Percentiles rank a stretch among this genome's conserved stretches.
Evolutionary conservation across 1,140 invertebrate genomes (phyloP).

Genomic region (Gyrodactylus salaris): DNA sequence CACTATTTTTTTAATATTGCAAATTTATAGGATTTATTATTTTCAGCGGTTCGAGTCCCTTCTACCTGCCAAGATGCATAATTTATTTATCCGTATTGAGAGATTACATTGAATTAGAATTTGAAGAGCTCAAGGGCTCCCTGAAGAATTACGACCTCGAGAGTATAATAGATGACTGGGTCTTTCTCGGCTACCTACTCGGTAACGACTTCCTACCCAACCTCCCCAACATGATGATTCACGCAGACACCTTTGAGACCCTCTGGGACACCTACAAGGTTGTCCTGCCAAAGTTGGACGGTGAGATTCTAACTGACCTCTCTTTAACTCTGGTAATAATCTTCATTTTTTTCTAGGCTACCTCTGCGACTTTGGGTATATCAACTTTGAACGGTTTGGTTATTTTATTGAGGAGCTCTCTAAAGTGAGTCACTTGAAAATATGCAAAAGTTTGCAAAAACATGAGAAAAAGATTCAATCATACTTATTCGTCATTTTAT

Average conservation of each 20-base stretch:
- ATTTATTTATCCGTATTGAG: slow-evolving; percentile 38
- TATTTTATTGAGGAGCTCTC: slow-evolving; percentile 34
- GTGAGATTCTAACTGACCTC: slow-evolving; percentile 13
- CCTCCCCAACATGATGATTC: slow-evolving; percentile 63
- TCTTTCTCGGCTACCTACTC: slow-evolving; percentile 69
- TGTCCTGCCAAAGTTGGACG: slow-evolving; percentile 45
- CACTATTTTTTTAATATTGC: background rate
- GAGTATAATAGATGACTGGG: slow-evolving; percentile 37
- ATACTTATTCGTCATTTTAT: no score
- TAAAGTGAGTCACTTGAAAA: slow-evolving; percentile 12
- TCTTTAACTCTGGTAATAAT: slow-evolving; percentile 9
- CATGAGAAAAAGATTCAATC: background rate
- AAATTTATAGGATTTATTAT: no score
- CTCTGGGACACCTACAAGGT: slow-evolving; percentile 56
- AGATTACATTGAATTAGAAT: slow-evolving; percentile 69
- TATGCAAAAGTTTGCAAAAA: background rate
- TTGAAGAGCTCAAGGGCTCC: slow-evolving; percentile 22
- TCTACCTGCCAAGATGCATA: background rate
- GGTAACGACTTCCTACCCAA: slow-evolving; percentile 90
- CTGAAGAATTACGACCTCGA: slow-evolving; percentile 40
- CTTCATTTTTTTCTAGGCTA: slow-evolving; percentile 34
- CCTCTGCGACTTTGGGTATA: slow-evolving; percentile 49
- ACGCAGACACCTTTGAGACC: slow-evolving; percentile 44
- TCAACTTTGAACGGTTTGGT: slow-evolving; percentile 51
- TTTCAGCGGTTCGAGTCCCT: background rate